Percentiles rank a stretch among this genome's conserved stretches.
phyloP scores from a whole-genome alignment of 1,140 invertebrate species.

The Fopius arisanus region DNA sequence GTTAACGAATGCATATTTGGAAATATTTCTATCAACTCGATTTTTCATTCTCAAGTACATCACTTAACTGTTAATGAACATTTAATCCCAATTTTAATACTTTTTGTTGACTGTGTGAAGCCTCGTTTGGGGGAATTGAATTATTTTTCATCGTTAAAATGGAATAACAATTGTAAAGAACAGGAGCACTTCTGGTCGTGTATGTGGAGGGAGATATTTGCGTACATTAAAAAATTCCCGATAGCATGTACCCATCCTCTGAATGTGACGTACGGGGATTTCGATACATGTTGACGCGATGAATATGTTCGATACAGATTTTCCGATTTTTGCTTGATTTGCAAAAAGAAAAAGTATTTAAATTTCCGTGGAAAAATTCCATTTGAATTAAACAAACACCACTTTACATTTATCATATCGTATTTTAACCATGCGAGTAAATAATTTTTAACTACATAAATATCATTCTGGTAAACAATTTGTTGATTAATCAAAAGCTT shows the following conservation, averaged over 20 bases:
- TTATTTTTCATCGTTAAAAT: no score
- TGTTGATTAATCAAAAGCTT: no score
- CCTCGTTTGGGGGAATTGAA: no score
- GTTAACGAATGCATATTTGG: no score
- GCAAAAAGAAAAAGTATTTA: neutral
- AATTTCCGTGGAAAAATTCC: neutral
- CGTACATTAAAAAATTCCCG: neutral
- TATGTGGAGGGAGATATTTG: neutral
- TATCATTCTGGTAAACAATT: no score
- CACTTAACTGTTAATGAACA: no score
- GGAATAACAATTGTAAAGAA: no score
- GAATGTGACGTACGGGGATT: neutral
- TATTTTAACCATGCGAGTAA: neutral
- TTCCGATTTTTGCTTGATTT: neutral
- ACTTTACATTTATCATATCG: neutral
- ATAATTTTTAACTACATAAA: neutral
- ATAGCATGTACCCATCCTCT: neutral
- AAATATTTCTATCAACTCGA: no score
- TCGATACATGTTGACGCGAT: slow-evolving; percentile 4
- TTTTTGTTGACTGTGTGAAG: no score
- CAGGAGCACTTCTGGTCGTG: neutral
- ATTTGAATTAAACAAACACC: neutral
- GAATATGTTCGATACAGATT: neutral
- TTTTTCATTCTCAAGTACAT: no score
- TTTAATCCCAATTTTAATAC: no score